A percentile compares a stretch with the other conserved stretches of the same genome.
Evolutionary conservation across 2,888 invertebrate genomes (phyloP).

Genomic region (Lamellibrachia columna): DNA sequence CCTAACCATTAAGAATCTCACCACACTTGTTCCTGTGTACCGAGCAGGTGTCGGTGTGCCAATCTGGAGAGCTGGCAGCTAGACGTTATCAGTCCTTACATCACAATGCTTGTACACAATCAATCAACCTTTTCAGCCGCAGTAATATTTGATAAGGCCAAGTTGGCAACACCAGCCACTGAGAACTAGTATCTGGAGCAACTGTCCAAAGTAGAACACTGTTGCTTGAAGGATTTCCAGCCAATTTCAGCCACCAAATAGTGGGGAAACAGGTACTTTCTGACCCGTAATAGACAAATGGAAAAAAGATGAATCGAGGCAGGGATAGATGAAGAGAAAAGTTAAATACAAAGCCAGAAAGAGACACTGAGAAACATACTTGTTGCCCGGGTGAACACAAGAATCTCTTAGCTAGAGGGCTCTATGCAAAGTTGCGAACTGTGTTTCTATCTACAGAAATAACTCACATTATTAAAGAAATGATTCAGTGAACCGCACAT

Average conservation of each 20-base stretch:
- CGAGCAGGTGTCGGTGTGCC: not conserved
- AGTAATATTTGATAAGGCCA: slow-evolving; percentile 6
- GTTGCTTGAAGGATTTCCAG: not conserved
- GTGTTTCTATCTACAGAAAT: slow-evolving; percentile 2
- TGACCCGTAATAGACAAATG: not conserved
- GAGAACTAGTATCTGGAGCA: not conserved
- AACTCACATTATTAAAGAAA: not conserved
- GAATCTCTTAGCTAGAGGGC: not conserved
- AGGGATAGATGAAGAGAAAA: not conserved
- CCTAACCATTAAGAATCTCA: not conserved
- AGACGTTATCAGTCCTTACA: slow-evolving; percentile 6
- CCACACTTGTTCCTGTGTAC: not conserved
- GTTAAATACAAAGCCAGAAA: not conserved
- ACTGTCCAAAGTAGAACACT: not conserved
- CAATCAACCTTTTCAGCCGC: not conserved
- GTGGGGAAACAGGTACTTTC: not conserved
- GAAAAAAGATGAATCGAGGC: not conserved
- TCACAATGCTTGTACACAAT: slow-evolving; percentile 9
- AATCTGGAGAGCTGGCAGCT: not conserved
- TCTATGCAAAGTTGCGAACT: not conserved
- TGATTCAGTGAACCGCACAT: not conserved
- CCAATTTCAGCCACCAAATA: not conserved
- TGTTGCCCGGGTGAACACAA: not conserved
- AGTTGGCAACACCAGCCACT: not conserved
- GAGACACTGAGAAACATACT: not conserved